Evolutionary conservation across 2,113 vertebrate species (phyloP).

Genomic region (Larimichthys polyactis): DNA sequence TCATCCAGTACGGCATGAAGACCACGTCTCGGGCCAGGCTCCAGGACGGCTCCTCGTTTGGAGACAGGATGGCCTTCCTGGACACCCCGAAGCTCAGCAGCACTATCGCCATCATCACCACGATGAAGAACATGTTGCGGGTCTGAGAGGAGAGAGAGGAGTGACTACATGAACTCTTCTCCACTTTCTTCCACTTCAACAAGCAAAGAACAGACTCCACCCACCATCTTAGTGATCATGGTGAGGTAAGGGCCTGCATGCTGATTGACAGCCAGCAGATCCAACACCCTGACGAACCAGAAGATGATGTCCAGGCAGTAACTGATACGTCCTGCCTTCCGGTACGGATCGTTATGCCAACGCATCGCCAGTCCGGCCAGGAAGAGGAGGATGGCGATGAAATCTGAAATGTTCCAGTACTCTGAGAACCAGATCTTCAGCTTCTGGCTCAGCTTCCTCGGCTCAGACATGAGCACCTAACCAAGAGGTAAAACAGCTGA

Average conservation of each 20-base stretch:
- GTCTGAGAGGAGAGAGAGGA: constrained; percentile 80
- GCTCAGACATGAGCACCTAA: constrained; percentile 94
- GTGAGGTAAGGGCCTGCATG: constrained; percentile 96
- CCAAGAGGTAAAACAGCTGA: neutral
- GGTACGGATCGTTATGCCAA: constrained; percentile 81
- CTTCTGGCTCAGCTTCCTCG: constrained; percentile 91
- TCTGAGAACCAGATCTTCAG: constrained; percentile 96
- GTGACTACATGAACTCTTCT: neutral
- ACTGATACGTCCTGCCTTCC: constrained; percentile 87
- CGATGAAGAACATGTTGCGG: constrained; percentile 98
- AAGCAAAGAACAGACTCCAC: constrained; percentile 52
- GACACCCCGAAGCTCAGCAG: constrained; percentile 95
- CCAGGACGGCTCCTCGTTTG: constrained; percentile 92
- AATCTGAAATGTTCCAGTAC: constrained; percentile 96
- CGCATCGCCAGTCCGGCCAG: constrained; percentile 89
- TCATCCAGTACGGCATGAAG: constrained; percentile 99
- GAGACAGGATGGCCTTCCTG: constrained; percentile 94
- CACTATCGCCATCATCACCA: constrained; percentile 97
- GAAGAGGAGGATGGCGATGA: constrained; percentile 92
- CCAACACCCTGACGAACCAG: constrained; percentile 94
- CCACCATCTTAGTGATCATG: constrained; percentile 98
- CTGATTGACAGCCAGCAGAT: constrained; percentile 96
- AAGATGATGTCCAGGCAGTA: constrained; percentile 98
- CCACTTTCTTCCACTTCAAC: neutral
- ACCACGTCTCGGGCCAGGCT: constrained; percentile 90